phyloP scores from a whole-genome alignment of 2,113 vertebrate genomes.

The Prochilodus magdalenae region DNA sequence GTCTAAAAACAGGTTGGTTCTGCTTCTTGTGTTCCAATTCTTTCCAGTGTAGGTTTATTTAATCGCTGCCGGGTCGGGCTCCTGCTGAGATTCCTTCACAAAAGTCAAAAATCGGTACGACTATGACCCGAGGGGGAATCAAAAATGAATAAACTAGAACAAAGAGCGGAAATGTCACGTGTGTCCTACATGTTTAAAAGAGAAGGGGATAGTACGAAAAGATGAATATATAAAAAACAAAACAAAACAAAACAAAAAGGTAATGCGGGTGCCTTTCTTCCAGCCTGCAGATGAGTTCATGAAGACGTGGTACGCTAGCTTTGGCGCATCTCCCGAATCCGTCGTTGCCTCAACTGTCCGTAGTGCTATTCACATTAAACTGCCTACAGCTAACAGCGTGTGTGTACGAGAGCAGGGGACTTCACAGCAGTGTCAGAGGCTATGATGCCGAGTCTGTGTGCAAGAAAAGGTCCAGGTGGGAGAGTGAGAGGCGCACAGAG shows the following conservation, averaged over 20 bases:
- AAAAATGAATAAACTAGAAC: constrained; percentile 20
- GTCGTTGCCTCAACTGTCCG: constrained; percentile 18
- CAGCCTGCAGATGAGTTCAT: constrained; percentile 11
- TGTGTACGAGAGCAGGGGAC: constrained; percentile 17
- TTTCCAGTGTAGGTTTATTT: constrained; percentile 46
- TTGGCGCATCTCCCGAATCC: neutral
- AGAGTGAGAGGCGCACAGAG: neutral
- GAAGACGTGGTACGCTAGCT: neutral
- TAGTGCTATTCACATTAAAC: constrained; percentile 48
- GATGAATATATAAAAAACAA: neutral
- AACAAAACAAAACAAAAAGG: constrained; percentile 22
- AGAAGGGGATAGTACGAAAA: constrained; percentile 23
- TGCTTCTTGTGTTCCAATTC: constrained; percentile 21
- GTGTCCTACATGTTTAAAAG: constrained; percentile 32
- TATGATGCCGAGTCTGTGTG: constrained; percentile 22
- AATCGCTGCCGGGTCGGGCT: constrained; percentile 21
- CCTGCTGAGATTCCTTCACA: constrained; percentile 36
- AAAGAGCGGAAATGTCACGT: constrained; percentile 24
- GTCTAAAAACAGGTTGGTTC: constrained; percentile 54
- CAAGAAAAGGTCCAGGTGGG: constrained; percentile 6
- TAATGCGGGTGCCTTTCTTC: constrained; percentile 24
- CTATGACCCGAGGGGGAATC: constrained; percentile 11
- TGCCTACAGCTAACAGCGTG: constrained; percentile 49
- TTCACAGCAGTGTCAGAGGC: constrained; percentile 47
- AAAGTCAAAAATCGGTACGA: constrained; percentile 44